Evolutionary conservation across 2,888 invertebrate genomes (phyloP).

Genomic region (Lasioglossum oenotherae): DNA sequence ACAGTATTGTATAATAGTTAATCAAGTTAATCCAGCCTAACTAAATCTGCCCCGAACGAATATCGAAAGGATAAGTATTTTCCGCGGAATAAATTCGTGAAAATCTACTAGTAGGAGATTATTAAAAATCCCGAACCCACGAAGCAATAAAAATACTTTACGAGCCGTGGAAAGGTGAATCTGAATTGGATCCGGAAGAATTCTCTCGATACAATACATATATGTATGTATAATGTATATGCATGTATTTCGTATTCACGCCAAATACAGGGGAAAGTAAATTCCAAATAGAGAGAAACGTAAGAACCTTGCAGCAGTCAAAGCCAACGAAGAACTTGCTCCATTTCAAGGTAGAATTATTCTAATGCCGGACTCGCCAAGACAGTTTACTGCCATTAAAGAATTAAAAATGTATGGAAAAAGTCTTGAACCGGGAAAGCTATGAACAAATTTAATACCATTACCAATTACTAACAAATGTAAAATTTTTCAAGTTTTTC

Average conservation of each 20-base stretch:
- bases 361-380: not conserved
- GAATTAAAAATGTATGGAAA: constrained; percentile 8
- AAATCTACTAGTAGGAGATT: not conserved
- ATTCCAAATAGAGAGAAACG: not conserved
- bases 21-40: not conserved
- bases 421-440: not conserved
- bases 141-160: constrained; percentile 7
- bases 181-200: constrained; percentile 1
- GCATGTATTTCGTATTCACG: not conserved
- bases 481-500: not conserved
- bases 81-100: not conserved
- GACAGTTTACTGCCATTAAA: not conserved
- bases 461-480: not conserved
- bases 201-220: not conserved
- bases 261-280: not conserved
- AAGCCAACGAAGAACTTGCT: not conserved
- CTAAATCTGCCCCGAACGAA: not conserved
- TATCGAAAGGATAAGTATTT: not conserved
- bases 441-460: not conserved
- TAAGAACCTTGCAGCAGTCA: not conserved
- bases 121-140: not conserved
- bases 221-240: no score
- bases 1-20: not conserved
- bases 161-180: not conserved
- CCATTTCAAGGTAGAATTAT: not conserved